Evolutionary conservation across 2,113 vertebrate genomes (phyloP), one percentile per base, ranked within the genome.

Genomic region (Proteles cristata): DNA sequence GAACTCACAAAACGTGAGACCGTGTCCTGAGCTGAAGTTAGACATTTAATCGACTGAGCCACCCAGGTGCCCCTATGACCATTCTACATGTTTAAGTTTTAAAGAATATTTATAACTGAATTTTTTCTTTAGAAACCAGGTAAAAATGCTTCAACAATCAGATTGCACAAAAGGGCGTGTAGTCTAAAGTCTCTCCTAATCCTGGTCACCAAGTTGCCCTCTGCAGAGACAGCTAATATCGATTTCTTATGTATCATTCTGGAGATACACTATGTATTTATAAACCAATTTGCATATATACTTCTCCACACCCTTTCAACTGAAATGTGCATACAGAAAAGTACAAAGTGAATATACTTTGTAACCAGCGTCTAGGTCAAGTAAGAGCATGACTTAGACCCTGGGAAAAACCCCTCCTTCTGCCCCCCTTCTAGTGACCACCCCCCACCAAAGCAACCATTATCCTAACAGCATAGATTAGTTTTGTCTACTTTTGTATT

Each of bases 401-500:
- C n/a, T 12, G 11, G 79, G 66, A 66, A 58, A 50, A 73, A 35
- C 33, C 39, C 39, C 1, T 88, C 5, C 25, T 21, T 31, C 31
- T n/a, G 43, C 5, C 39, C 26, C 14, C 17, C 23, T 88, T 73
- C 55, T 82, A 48, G 14, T 65, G 55, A 50, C 33, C 10, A 1
- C 53, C 45, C 68, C 11, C 50, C 11, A 63, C 35, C 88, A 68
- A 4, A 82, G 58, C 63, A 69, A 85, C 50, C 43, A 69, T 53
- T 81, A 33, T 43, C 26, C n/a, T 53, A 80, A 39, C 6, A 43
- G 48, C 48, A 58, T 61, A 3, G 0, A 16, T 82, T 15, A 87
- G 61, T 86, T 90, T 94, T 96, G 63, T n/a, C 26, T 76, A 14
- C 28, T 48, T 90, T 95, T 84, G 26, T 87, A 77, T 66, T 79